phyloP scores from a whole-genome alignment of 2,797 vertebrate genomes.

The Xenops minutus region DNA sequence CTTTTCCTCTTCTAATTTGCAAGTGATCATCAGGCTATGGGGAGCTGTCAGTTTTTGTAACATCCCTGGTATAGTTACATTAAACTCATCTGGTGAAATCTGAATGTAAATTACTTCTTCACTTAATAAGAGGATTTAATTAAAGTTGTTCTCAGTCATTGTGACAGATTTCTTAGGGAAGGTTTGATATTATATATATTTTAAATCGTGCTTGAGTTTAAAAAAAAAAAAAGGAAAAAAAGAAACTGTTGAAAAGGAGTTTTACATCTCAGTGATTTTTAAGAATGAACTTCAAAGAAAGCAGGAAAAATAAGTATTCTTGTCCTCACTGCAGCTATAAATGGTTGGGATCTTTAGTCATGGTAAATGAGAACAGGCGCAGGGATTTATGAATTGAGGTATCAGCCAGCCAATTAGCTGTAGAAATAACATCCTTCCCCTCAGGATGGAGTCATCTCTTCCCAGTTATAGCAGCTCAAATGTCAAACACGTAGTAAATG shows the following conservation, averaged over 20 bases:
- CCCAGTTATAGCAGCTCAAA: conserved; percentile 69
- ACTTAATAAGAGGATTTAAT: conserved; percentile 42
- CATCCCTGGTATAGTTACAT: conserved; percentile 23
- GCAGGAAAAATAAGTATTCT: conserved; percentile 49
- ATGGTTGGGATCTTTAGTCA: conserved; percentile 62
- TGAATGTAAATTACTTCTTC: conserved; percentile 43
- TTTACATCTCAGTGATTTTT: conserved; percentile 23
- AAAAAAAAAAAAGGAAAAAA: background rate
- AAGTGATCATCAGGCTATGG: background rate
- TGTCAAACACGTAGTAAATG: conserved; percentile 78
- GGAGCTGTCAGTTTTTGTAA: conserved; percentile 46
- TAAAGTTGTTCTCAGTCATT: conserved; percentile 5
- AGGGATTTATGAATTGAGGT: conserved; percentile 67
- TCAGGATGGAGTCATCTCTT: conserved; percentile 71
- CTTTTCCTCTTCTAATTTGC: conserved; percentile 30
- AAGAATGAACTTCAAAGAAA: conserved; percentile 47
- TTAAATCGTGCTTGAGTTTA: background rate
- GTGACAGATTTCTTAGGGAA: background rate
- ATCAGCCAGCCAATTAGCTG: conserved; percentile 77
- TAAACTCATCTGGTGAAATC: conserved; percentile 50
- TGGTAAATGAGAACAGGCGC: conserved; percentile 66
- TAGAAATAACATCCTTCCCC: conserved; percentile 75
- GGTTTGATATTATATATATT: background rate
- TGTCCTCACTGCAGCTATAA: conserved; percentile 41
- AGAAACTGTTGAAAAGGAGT: background rate